Percentiles rank a stretch among this genome's conserved stretches.
phyloP scores from a whole-genome alignment of 2,888 invertebrate genomes.

The Drosophila borborema region DNA sequence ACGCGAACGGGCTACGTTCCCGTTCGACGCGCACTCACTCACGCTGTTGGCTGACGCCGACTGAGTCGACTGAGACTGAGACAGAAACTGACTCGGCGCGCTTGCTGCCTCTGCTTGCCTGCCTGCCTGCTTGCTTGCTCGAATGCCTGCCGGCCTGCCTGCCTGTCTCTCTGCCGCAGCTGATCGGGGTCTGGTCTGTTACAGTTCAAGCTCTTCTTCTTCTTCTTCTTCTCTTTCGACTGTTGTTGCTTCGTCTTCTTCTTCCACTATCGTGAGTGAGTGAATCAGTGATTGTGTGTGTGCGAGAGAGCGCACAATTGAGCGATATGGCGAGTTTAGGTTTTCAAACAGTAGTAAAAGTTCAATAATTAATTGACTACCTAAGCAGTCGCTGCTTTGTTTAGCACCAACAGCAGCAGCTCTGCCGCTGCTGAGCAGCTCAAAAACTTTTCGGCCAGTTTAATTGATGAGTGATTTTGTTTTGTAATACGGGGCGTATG shows the following conservation, averaged over 20 bases:
- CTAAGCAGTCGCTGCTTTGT: conserved; percentile 55
- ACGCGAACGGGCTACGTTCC: conserved; percentile 64
- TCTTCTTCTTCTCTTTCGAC: conserved; percentile 9
- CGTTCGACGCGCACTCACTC: conserved; percentile 79
- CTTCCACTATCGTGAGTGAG: conserved; percentile 8
- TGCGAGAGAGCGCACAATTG: conserved; percentile 54
- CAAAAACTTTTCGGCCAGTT: conserved; percentile 39
- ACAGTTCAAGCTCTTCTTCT: conserved; percentile 18
- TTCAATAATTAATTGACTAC: conserved; percentile 76
- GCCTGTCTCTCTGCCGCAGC: conserved; percentile 45
- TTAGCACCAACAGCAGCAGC: conserved; percentile 9
- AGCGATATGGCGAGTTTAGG: conserved; percentile 56
- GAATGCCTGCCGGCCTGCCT: conserved; percentile 3
- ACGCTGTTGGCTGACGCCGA: conserved; percentile 77
- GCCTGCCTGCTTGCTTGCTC: conserved; percentile 9
- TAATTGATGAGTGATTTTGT: conserved; percentile 69
- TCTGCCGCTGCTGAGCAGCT: conserved; percentile 20
- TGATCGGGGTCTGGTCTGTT: conserved; percentile 53
- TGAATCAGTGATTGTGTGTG: conserved; percentile 8
- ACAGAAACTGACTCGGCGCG: conserved; percentile 58
- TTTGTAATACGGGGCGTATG: conserved; percentile 63
- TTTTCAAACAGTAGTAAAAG: conserved; percentile 75
- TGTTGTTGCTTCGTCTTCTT: conserved; percentile 32
- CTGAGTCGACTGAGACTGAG: conserved; percentile 70
- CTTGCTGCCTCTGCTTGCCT: conserved; percentile 33